phyloP scores from a whole-genome alignment of 2,888 invertebrate species.

The Siphlonurus alternatus region DNA sequence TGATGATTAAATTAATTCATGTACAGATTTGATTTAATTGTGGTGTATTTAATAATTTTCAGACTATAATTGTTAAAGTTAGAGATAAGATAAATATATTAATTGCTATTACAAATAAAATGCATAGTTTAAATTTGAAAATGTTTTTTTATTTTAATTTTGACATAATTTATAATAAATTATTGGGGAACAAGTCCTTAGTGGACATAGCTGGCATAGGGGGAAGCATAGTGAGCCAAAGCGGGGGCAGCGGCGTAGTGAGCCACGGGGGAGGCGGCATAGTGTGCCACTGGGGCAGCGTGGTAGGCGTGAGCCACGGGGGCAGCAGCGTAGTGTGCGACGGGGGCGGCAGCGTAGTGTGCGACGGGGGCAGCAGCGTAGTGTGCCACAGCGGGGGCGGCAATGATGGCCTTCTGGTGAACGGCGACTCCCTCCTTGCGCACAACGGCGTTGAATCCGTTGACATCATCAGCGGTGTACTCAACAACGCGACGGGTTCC shows the following conservation, averaged over 20 bases:
- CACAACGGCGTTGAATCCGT: conserved; percentile 11
- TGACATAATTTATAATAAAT: no score
- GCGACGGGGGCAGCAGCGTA: conserved; percentile 19
- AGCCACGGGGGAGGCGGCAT: conserved; percentile 5
- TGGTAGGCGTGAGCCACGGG: conserved; percentile 21
- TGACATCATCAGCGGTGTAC: conserved; percentile 10
- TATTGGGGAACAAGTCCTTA: no score
- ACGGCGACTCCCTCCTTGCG: conserved; percentile 1
- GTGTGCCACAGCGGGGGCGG: conserved; percentile 19
- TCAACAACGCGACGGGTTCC: conserved; percentile 10
- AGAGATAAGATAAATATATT: no score
- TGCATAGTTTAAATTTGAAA: no score
- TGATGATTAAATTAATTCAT: no score
- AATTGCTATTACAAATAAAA: no score
- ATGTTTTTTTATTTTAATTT: no score
- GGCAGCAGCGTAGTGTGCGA: conserved; percentile 20
- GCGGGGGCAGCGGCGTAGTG: conserved; percentile 7
- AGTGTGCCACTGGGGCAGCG: conserved; percentile 11
- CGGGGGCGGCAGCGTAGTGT: conserved; percentile 14
- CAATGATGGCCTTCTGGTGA: no score
- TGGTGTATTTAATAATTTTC: no score
- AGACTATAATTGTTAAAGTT: no score
- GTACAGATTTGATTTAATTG: no score
- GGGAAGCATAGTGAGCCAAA: conserved; percentile 6
- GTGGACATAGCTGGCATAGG: conserved; percentile 5